Evolutionary conservation across 1,140 invertebrate genomes (phyloP), one percentile per base, ranked within the genome.

Genomic region (Diorhabda sublineata): DNA sequence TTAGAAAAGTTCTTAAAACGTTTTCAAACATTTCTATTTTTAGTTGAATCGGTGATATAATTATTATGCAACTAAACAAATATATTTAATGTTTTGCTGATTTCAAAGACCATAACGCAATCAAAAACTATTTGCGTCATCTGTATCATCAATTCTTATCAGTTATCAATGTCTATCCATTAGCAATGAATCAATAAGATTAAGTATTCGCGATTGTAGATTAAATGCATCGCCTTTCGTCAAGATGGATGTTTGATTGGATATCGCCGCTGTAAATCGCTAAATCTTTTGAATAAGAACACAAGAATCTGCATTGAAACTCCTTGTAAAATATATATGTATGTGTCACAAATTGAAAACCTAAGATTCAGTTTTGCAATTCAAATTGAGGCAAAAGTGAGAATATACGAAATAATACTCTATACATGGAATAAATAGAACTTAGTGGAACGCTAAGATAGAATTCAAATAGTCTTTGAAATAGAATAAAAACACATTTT

Each of bases 151-250:
- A 52, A 52, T 52, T n/a, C 47, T 52, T 52, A 52, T 52, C 47
- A 52, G 6, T 52, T 8, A 8, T n/a, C 47, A n/a, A 8, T 52
- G 47, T 52, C 26, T 26, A 52, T 52, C 47, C 6, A n/a, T 52
- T 52, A n/a, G 47, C 47, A 52, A 52, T 52, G 47, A 52, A 52
- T 52, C 47, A 52, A 6, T 52, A 52, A 52, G 47, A 52, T 52
- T 8, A 52, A 52, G 47, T 52, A 52, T 52, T 52, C 6, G 47
- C 6, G 47, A 52, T 52, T 6, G 47, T 52, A 52, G 47, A 52
- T 52, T 52, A 52, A 52, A 52, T 52, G 47, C 47, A 52, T n/a
- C 47, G 47, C 6, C 47, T 52, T 52, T 52, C 47, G 47, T 52
- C 47, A 52, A 52, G 47, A 52, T 52, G n/a, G 6, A 8, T 52